Conservation (phyloP, 2,888 invertebrate genomes). For the Gortyna flavago region DNA sequence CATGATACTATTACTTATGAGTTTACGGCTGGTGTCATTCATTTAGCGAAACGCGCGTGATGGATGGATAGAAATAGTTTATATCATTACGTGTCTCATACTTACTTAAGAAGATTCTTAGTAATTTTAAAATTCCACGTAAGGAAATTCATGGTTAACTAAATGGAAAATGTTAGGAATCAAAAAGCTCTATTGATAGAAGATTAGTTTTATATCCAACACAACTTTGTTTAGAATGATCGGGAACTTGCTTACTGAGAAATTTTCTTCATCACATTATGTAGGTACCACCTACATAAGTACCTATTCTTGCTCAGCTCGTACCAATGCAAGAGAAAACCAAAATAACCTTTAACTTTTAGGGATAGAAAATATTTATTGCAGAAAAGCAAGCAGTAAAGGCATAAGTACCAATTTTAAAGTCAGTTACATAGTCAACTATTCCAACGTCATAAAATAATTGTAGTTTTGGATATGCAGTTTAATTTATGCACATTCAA, state of each 20-base stretch:
- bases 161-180: not conserved
- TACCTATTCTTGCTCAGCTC: not conserved
- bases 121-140: not conserved
- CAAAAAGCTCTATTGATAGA: not conserved
- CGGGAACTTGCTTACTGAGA: not conserved
- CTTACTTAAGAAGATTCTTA: constrained; percentile 16
- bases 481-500: constrained; percentile 15
- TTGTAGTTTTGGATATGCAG: constrained; percentile 9
- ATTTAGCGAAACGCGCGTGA: constrained; percentile 84
- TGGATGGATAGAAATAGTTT: constrained; percentile 78
- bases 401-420: constrained; percentile 21
- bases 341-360: constrained; percentile 11
- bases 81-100: constrained; percentile 55
- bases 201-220: not conserved
- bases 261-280: not conserved
- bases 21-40: constrained; percentile 85
- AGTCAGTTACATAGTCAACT: constrained; percentile 22
- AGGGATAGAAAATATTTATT: constrained; percentile 24
- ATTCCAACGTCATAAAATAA: constrained; percentile 33
- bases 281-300: not conserved
- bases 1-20: constrained; percentile 79
- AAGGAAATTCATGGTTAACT: not conserved
- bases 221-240: not conserved
- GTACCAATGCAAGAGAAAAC: not conserved
- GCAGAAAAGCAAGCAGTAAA: constrained; percentile 37